Conservation (phyloP, 2,113 vertebrate species). For the Lophura nycthemera region DNA sequence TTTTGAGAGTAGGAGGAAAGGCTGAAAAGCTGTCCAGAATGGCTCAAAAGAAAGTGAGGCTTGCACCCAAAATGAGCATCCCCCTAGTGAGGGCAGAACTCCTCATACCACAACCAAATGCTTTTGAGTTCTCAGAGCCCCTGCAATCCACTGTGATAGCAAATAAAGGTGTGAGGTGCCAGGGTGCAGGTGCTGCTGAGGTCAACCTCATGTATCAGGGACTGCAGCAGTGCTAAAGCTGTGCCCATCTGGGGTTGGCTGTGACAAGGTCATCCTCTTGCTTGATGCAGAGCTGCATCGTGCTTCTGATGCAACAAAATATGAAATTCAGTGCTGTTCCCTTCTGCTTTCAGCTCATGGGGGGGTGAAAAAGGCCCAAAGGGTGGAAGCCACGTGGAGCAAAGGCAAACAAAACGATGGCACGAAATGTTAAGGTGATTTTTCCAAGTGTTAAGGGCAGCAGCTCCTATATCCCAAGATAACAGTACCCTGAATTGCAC, state of each 20-base stretch:
- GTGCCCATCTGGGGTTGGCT: not conserved
- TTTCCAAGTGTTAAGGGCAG: not conserved
- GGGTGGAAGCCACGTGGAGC: not conserved
- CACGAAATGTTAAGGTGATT: not conserved
- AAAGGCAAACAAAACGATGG: not conserved
- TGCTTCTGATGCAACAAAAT: rapidly evolving
- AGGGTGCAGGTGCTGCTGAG: not conserved
- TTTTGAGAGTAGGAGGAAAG: not conserved
- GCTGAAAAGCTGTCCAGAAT: not conserved
- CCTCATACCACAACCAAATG: not conserved
- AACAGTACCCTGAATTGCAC: not conserved
- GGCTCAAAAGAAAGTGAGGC: not conserved
- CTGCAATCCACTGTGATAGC: not conserved
- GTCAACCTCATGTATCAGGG: rapidly evolving
- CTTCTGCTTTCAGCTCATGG: not conserved
- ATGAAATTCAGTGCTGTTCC: not conserved
- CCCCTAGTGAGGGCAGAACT: not conserved
- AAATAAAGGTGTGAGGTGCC: not conserved
- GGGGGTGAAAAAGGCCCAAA: not conserved
- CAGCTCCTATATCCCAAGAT: not conserved
- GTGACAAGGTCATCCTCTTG: not conserved
- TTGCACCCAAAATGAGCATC: not conserved
- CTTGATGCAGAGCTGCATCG: not conserved
- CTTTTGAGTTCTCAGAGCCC: not conserved
- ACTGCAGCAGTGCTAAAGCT: not conserved